A percentile compares a stretch with the other conserved stretches of the same genome.
phyloP scores from a whole-genome alignment of 2,113 vertebrate genomes.

The Microcebus griseorufus region DNA sequence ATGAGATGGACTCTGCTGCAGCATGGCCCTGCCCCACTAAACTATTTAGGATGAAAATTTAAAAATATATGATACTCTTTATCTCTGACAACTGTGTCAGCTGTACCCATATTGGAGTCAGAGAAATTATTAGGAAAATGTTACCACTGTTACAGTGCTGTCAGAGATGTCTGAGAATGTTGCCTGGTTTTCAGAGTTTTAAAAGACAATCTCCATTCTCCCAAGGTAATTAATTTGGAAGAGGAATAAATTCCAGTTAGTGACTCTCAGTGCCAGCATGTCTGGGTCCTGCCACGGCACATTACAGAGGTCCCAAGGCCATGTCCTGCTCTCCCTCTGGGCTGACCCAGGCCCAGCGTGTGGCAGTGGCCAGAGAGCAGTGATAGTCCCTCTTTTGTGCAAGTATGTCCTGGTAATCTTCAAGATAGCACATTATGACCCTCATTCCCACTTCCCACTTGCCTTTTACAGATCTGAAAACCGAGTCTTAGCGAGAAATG shows the following conservation, averaged over 20 bases:
- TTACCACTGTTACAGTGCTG: background rate
- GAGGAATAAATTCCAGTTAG: background rate
- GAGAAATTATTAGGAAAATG: background rate
- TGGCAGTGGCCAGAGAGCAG: background rate
- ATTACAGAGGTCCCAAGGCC: too few species aligned
- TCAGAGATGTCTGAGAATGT: background rate
- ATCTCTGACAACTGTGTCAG: background rate
- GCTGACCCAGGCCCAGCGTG: background rate
- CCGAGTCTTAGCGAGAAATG: background rate
- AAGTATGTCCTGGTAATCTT: background rate
- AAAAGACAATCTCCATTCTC: background rate
- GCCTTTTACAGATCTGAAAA: background rate
- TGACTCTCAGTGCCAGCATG: background rate
- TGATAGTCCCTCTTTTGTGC: accelerated
- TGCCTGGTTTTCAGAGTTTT: background rate
- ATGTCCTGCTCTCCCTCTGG: too few species aligned
- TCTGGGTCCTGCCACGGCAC: accelerated
- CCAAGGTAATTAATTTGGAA: constrained; percentile 19
- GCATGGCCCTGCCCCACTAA: background rate
- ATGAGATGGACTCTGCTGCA: accelerated
- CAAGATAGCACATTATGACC: background rate
- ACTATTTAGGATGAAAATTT: background rate
- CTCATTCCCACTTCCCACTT: too few species aligned
- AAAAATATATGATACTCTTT: background rate
- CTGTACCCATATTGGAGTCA: background rate